phyloP scores from a whole-genome alignment of 1,140 invertebrate species.

The Fragariocoptes setiger region DNA sequence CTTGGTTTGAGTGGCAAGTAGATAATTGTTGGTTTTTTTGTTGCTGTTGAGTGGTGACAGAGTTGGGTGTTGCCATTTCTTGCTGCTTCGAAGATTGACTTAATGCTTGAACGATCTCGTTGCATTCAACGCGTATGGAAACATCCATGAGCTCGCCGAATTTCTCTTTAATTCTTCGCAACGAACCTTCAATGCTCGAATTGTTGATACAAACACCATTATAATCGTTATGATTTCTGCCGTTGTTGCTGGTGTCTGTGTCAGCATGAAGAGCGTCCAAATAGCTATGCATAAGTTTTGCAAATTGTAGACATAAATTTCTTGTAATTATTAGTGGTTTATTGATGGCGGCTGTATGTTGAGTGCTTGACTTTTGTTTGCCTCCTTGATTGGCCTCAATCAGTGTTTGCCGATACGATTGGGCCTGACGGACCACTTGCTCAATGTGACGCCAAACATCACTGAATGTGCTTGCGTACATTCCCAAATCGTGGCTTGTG shows the following conservation, averaged over 20 bases:
- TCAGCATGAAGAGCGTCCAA: background rate
- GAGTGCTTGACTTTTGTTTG: slow-evolving; percentile 7
- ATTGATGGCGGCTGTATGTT: slow-evolving; percentile 21
- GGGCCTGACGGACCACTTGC: background rate
- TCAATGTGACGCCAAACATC: background rate
- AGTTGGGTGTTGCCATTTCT: no score
- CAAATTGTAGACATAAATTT: background rate
- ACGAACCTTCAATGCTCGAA: slow-evolving; percentile 3
- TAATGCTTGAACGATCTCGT: background rate
- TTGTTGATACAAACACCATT: slow-evolving; percentile 5
- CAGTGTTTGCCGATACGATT: slow-evolving; percentile 1
- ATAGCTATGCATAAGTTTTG: background rate
- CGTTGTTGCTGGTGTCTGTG: no score
- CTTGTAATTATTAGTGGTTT: background rate
- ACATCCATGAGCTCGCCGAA: slow-evolving; percentile 8
- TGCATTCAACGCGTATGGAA: slow-evolving; percentile 5
- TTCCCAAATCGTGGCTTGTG: background rate
- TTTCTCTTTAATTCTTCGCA: slow-evolving; percentile 5
- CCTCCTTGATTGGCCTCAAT: background rate
- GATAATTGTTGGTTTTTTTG: no score
- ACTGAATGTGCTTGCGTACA: slow-evolving; percentile 1
- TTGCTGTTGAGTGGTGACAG: no score
- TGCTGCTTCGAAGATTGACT: no score
- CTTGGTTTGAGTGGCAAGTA: no score
- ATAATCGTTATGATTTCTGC: slow-evolving; percentile 6